Conservation (phyloP, 2,797 vertebrate genomes). For the Acanthis flammea region DNA sequence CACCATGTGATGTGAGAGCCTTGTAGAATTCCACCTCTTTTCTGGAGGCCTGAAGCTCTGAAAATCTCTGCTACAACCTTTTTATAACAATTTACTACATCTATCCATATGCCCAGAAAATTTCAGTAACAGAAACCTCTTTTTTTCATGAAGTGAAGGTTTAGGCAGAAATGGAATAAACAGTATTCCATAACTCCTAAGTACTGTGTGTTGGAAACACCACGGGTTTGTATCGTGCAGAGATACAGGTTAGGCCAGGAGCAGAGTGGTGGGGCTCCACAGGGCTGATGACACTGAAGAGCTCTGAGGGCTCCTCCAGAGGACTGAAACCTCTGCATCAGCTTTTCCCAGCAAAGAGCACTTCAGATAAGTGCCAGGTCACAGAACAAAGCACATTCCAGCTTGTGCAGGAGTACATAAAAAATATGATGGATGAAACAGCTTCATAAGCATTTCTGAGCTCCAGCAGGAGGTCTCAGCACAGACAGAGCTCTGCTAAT, state of each 20-base stretch:
- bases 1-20: fast-evolving
- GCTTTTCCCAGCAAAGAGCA: neutral
- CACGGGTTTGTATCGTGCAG: neutral
- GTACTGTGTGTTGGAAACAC: neutral
- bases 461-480: neutral
- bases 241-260: neutral
- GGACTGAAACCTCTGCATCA: neutral
- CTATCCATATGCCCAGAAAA: neutral
- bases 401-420: neutral
- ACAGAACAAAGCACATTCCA: neutral
- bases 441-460: neutral
- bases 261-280: fast-evolving
- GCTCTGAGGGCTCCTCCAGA: neutral
- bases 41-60: neutral
- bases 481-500: neutral
- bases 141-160: fast-evolving
- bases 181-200: neutral
- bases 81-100: neutral
- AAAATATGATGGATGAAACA: neutral
- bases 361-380: neutral
- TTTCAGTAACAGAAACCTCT: neutral
- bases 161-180: neutral
- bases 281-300: neutral
- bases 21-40: too few relatives aligned
- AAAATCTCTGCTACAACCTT: neutral